Conservation (phyloP, 2,797 vertebrate genomes). For the Paedocypris micromegethes region DNA sequence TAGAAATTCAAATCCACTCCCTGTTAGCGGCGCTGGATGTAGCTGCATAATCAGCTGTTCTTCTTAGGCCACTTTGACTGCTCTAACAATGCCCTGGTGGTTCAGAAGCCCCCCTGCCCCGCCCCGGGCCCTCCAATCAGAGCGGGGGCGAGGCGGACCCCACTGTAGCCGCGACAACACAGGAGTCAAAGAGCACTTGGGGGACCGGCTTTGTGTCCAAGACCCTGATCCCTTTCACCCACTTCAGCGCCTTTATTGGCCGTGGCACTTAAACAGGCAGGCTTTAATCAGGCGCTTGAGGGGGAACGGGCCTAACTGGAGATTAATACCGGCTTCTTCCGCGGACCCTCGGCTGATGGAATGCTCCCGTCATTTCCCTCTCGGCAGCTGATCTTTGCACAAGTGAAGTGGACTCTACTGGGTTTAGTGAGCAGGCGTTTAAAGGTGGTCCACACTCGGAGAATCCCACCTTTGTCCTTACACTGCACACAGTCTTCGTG, state of each 20-base stretch:
- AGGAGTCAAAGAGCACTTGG: slow-evolving; percentile 68
- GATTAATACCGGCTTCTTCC: slow-evolving; percentile 44
- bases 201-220: slow-evolving; percentile 73
- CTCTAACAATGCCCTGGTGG: slow-evolving; percentile 84
- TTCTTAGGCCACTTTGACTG: slow-evolving; percentile 83
- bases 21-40: slow-evolving; percentile 84
- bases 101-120: slow-evolving; percentile 75
- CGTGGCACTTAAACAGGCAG: slow-evolving; percentile 48
- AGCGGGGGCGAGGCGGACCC: slow-evolving; percentile 75
- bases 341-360: slow-evolving; percentile 33
- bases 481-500: no score
- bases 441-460: no score
- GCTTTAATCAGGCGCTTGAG: slow-evolving; percentile 48
- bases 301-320: slow-evolving; percentile 46
- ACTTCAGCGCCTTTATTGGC: slow-evolving; percentile 58
- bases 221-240: slow-evolving; percentile 69
- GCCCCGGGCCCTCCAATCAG: slow-evolving; percentile 75
- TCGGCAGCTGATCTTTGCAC: slow-evolving; percentile 54
- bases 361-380: slow-evolving; percentile 45
- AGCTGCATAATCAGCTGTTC: slow-evolving; percentile 94
- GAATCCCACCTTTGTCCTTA: no score
- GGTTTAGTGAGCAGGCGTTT: slow-evolving; percentile 35
- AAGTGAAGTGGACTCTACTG: slow-evolving; percentile 22
- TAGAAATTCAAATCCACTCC: slow-evolving; percentile 98
- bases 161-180: slow-evolving; percentile 74